Evolutionary conservation across 2,797 vertebrate genomes (phyloP).

Genomic region (Aeoliscus strigatus): DNA sequence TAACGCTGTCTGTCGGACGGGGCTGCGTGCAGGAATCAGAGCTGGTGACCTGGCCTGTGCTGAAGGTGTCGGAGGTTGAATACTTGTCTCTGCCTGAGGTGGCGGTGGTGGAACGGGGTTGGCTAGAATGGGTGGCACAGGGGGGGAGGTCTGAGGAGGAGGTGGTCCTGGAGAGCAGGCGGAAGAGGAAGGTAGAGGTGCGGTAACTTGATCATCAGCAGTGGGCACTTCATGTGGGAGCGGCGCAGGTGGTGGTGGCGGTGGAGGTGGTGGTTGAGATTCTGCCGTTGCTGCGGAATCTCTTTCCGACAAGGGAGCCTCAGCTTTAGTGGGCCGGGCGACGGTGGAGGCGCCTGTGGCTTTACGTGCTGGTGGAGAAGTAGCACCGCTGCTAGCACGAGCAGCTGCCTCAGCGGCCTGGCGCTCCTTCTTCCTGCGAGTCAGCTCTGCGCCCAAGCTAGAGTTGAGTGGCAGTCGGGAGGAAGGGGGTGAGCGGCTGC

Average conservation of each 20-base stretch:
- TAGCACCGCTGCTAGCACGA: conserved; percentile 57
- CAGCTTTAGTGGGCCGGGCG: conserved; percentile 51
- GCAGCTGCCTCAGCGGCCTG: conserved; percentile 85
- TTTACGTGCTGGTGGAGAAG: conserved; percentile 54
- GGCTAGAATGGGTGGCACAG: conserved; percentile 30
- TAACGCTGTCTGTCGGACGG: conserved; percentile 63
- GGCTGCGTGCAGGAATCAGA: conserved; percentile 63
- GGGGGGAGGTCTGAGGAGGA: conserved; percentile 63
- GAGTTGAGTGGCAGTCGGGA: conserved; percentile 87
- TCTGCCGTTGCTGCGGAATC: conserved; percentile 44
- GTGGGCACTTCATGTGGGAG: conserved; percentile 47
- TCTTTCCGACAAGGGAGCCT: conserved; percentile 50
- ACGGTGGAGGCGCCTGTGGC: conserved; percentile 24
- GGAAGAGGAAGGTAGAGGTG: conserved; percentile 60
- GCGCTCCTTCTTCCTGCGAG: conserved; percentile 90
- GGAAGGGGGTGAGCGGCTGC: conserved; percentile 87
- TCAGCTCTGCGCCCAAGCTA: conserved; percentile 93
- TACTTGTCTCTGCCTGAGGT: conserved; percentile 64
- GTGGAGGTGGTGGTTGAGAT: conserved; percentile 66
- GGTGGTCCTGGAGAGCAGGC: conserved; percentile 71
- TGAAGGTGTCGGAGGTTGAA: conserved; percentile 26
- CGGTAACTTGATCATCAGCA: conserved; percentile 54
- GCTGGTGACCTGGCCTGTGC: conserved; percentile 71
- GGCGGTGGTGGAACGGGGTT: conserved; percentile 71
- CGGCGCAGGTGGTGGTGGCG: conserved; percentile 66